Evolutionary conservation across 2,888 invertebrate genomes (phyloP).

Genomic region (Helobdella robusta): DNA sequence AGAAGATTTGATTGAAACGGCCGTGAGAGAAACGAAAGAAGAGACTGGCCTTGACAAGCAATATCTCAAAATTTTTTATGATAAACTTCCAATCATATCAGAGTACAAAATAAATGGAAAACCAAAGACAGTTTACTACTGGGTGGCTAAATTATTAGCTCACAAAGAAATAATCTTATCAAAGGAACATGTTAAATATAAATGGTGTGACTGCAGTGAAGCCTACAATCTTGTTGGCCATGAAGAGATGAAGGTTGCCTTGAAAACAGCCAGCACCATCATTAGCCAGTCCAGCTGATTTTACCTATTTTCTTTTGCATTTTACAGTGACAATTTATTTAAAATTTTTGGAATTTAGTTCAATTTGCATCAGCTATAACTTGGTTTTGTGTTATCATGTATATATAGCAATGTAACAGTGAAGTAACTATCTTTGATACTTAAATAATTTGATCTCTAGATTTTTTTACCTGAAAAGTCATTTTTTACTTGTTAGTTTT

Average conservation of each 20-base stretch:
- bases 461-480: no score
- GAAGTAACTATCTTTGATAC: no score
- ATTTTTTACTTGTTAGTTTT: no score
- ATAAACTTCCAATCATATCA: neutral
- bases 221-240: neutral
- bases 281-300: conserved; percentile 39
- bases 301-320: conserved; percentile 37
- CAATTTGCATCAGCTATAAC: no score
- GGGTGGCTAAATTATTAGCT: neutral
- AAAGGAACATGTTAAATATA: neutral
- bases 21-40: conserved; percentile 8
- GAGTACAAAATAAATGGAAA: neutral
- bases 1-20: neutral
- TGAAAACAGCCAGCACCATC: conserved; percentile 29
- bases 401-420: no score
- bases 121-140: conserved; percentile 13
- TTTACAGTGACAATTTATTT: no score
- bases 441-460: no score
- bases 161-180: neutral
- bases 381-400: no score
- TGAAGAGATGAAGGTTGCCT: conserved; percentile 6
- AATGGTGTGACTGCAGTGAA: neutral
- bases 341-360: no score
- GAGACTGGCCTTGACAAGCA: conserved; percentile 1
- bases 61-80: neutral